Evolutionary conservation across 2,797 vertebrate species (phyloP), one percentile per base, ranked within the genome.

Genomic region (Rhinichthys osculus): DNA sequence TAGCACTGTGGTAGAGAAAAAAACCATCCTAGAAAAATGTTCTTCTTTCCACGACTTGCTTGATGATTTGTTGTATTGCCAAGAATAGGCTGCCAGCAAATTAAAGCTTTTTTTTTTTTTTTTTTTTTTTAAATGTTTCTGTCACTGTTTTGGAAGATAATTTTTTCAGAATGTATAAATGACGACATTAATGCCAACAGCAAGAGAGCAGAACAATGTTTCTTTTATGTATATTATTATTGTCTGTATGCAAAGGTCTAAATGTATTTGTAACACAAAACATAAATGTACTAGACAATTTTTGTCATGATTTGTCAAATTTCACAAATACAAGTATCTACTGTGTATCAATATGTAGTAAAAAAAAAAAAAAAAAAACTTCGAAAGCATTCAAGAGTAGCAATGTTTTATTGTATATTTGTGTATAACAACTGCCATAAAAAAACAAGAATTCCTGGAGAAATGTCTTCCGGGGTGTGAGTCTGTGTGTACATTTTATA

Each of bases 361-460:
- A 57, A 64, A 67, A 57, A 59, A 70, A 81, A 57, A 10, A n/a
- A n/a, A 47, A 13, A 13, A 47, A 47, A 47, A 14, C 77, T 78
- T 66, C 1, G 11, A 79, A 35, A 27, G 71, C 66, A 88, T 78
- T 67, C 67, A 80, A 80, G 79, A 66, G 72, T 81, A 81, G 64
- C 64, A 82, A 84, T 82, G 42, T 83, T 57, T 83, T 69, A 85
- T 87, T 89, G 83, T 87, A 89, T 52, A 86, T 87, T 81, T 47
- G 54, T 81, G 85, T 69, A 76, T 52, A 78, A 82, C 47, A 44
- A 76, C 82, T 81, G 81, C 81, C 81, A 82, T 82, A 82, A 64
- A 33, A 30, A 35, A 87, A 81, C 72, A 21, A 27, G 67, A 11
- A 73, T 67, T 87, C 82, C 77, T 87, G 86, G 38, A 87, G 62